A percentile compares a stretch with the other conserved stretches of the same genome.
phyloP scores from a whole-genome alignment of 2,888 invertebrate genomes.

The Deroplatys truncata region DNA sequence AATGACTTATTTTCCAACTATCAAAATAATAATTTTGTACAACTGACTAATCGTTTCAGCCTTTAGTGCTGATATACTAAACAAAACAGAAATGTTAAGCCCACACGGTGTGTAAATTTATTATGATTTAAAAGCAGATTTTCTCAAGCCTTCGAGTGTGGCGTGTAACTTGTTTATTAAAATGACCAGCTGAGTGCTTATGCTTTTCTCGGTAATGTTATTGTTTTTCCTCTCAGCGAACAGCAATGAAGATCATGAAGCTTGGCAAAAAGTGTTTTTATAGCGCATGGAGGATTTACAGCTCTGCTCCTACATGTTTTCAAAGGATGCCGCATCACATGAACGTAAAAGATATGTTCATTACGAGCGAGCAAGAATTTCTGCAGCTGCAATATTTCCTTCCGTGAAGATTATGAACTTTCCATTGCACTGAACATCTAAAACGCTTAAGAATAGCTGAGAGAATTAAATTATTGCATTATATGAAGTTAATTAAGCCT shows the following conservation, averaged over 20 bases:
- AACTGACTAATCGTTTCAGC: too few relatives aligned
- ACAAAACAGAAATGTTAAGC: too few relatives aligned
- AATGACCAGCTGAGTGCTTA: too few relatives aligned
- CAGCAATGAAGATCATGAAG: not conserved
- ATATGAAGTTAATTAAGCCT: not conserved
- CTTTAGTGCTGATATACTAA: too few relatives aligned
- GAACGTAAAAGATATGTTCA: not conserved
- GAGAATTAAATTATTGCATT: not conserved
- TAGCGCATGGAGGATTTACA: not conserved
- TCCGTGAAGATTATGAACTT: not conserved
- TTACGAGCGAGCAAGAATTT: not conserved
- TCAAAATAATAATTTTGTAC: too few relatives aligned
- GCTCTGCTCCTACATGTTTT: not conserved
- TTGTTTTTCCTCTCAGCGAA: not conserved
- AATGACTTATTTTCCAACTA: too few relatives aligned
- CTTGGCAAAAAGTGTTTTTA: not conserved
- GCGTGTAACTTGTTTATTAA: too few relatives aligned
- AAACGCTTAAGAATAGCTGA: not conserved
- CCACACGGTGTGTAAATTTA: too few relatives aligned
- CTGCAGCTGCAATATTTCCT: not conserved
- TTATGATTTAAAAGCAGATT: too few relatives aligned
- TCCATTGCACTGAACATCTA: not conserved
- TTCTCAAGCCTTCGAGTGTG: too few relatives aligned
- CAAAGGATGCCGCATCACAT: not conserved
- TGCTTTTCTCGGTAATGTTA: not conserved